Base-by-base conservation (phyloP, 2,113 vertebrate species). In the Pyrgilauda ruficollis region DNA sequence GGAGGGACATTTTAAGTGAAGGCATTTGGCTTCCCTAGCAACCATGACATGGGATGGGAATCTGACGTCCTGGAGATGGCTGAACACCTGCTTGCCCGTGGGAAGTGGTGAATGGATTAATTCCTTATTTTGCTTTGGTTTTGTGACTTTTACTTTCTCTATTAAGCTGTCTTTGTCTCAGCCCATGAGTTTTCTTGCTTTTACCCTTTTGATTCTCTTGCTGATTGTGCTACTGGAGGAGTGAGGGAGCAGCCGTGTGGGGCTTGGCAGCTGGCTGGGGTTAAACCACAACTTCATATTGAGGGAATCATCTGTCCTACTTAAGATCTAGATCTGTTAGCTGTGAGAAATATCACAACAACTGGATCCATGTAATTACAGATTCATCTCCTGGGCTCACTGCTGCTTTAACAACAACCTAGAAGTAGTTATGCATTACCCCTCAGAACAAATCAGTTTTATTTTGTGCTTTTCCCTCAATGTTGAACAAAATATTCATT, bases 401-500 rank as follows among this genome's bases (percentile, higher is more conserved):
- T 66, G 46, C 67, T 89, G 20, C 66, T 69, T 79, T 41, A 87
- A 55, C 73, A 84, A 55, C 12, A 75, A 20, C 26, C 41, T 73
- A 66, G 53, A 74, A 79, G 20, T 66, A n/a, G 30, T 72, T 75
- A 72, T 47, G 20, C 75, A 66, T 11, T 49, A 50, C 66, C n/a
- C 26, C n/a, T 91, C 50, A 39, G 41, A 78, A 59, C 8, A 67
- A 53, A 77, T 46, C 5, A 26, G 39, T 79, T 95, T 89, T 83
- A 70, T 63, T 88, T 77, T 87, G 21, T 80, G 33, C 4, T 82
- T 96, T 89, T 73, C 18, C 68, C 35, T 44, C 46, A 58, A 3
- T 35, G 35, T 53, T 79, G 58, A 87, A 89, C 28, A 94, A 84
- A 94, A 84, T 9, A 75, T 56, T 53, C 4, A 78, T 86, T 90